Evolutionary conservation across 2,113 vertebrate species (phyloP).

Genomic region (Neogobius melanostomus): DNA sequence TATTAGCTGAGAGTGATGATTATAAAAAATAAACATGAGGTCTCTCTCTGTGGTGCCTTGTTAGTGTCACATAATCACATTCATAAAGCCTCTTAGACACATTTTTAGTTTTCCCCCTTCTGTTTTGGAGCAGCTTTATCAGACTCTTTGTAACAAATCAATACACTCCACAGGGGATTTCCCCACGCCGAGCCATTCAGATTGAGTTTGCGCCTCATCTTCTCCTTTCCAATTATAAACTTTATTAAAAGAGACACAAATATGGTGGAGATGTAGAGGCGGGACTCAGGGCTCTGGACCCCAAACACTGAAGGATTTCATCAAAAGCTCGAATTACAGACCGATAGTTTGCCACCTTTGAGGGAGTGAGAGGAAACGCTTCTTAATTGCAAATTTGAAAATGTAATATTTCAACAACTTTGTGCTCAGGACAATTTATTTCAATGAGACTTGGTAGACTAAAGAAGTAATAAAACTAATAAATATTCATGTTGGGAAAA

Average conservation of each 20-base stretch:
- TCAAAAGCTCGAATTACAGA: conserved; percentile 22
- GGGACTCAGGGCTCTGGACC: conserved; percentile 13
- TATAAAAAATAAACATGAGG: background rate
- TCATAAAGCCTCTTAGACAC: conserved; percentile 28
- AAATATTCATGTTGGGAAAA: too few relatives aligned
- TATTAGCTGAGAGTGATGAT: background rate
- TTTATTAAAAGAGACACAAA: conserved; percentile 39
- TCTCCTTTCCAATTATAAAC: conserved; percentile 19
- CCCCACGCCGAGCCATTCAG: conserved; percentile 28
- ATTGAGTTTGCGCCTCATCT: conserved; percentile 31
- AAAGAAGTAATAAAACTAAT: too few relatives aligned
- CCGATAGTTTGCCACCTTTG: background rate
- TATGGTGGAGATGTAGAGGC: conserved; percentile 21
- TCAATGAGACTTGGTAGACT: too few relatives aligned
- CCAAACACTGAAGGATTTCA: conserved; percentile 26
- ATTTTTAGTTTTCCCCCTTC: background rate
- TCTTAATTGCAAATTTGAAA: background rate
- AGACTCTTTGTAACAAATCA: conserved; percentile 48
- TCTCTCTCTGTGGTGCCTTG: conserved; percentile 2
- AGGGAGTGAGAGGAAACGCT: conserved; percentile 13
- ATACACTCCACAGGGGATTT: conserved; percentile 23
- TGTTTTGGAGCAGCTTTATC: conserved; percentile 37
- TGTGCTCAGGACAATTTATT: too few relatives aligned
- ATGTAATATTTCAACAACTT: too few relatives aligned
- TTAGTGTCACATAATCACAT: conserved; percentile 15